A percentile compares a stretch with the other conserved stretches of the same genome.
phyloP scores from a whole-genome alignment of 2,888 invertebrate species.

The Incurvaria masculella region DNA sequence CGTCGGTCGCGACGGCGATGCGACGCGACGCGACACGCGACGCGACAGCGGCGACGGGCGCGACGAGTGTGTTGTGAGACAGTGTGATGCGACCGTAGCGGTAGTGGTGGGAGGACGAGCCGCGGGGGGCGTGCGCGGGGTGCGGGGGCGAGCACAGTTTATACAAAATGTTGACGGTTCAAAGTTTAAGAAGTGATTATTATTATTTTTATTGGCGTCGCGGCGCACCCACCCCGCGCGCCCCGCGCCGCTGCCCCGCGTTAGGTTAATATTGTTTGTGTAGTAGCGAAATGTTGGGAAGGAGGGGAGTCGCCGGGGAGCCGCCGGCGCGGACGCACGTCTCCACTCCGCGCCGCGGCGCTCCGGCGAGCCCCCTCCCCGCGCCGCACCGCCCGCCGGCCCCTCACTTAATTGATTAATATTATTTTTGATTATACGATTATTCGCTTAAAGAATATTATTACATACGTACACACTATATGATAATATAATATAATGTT shows the following conservation, averaged over 20 bases:
- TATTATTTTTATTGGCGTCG: not conserved
- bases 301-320: not conserved
- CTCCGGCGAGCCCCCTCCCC: conserved; percentile 21
- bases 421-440: conserved; percentile 54
- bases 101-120: conserved; percentile 4
- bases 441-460: conserved; percentile 56
- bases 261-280: not conserved
- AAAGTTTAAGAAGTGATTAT: not conserved
- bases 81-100: not conserved
- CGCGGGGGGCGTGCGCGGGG: conserved; percentile 11
- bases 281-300: not conserved
- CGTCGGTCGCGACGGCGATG: conserved; percentile 37
- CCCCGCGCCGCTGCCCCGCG: conserved; percentile 11
- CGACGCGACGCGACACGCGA: conserved; percentile 33
- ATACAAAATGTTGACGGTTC: not conserved
- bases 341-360: conserved; percentile 12
- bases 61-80: not conserved
- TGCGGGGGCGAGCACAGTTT: not conserved
- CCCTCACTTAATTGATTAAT: conserved; percentile 27
- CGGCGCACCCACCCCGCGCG: conserved; percentile 6
- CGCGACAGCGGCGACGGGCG: conserved; percentile 23
- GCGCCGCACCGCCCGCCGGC: conserved; percentile 32
- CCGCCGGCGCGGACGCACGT: not conserved
- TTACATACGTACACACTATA: conserved; percentile 54
- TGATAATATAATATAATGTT: conserved; percentile 56